phyloP scores from a whole-genome alignment of 2,888 invertebrate species.

The Melieria omissa region DNA sequence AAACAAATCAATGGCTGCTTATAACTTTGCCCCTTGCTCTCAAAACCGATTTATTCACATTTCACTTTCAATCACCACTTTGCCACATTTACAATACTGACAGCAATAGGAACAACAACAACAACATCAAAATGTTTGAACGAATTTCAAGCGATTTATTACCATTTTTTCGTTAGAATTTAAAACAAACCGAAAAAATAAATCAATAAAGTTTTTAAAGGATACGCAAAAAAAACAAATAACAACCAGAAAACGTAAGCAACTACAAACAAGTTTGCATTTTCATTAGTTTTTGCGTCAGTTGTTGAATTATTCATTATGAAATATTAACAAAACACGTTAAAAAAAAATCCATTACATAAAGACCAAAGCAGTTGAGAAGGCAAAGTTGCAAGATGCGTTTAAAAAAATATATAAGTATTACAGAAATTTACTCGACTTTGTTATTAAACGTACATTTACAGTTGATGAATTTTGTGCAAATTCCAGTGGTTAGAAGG shows the following conservation, averaged over 20 bases:
- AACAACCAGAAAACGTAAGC: conserved; percentile 34
- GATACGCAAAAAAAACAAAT: conserved; percentile 5
- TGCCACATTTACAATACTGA: background rate
- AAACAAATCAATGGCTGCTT: background rate
- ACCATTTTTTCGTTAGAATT: too few species aligned
- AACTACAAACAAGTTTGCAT: conserved; percentile 34
- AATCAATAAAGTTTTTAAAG: background rate
- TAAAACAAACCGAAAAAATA: background rate
- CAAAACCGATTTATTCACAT: background rate
- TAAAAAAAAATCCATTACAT: conserved; percentile 15
- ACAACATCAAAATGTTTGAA: too few species aligned
- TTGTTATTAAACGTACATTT: conserved; percentile 11
- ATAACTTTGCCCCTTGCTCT: background rate
- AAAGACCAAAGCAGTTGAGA: conserved; percentile 26
- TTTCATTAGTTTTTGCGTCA: conserved; percentile 45
- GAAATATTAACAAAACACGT: conserved; percentile 11
- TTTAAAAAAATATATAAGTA: background rate
- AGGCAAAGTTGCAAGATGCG: conserved; percentile 1
- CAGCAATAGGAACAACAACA: background rate
- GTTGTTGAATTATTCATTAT: conserved; percentile 38
- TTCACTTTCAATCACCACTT: background rate
- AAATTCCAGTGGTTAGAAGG: too few species aligned
- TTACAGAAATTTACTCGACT: conserved; percentile 15
- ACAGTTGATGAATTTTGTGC: conserved; percentile 9
- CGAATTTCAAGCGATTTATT: background rate